These are phyloP conservation scores for Diplodus sargus DNA, from an alignment of 2,797 vertebrate genomes.

Conservation along the genomic window DNA sequence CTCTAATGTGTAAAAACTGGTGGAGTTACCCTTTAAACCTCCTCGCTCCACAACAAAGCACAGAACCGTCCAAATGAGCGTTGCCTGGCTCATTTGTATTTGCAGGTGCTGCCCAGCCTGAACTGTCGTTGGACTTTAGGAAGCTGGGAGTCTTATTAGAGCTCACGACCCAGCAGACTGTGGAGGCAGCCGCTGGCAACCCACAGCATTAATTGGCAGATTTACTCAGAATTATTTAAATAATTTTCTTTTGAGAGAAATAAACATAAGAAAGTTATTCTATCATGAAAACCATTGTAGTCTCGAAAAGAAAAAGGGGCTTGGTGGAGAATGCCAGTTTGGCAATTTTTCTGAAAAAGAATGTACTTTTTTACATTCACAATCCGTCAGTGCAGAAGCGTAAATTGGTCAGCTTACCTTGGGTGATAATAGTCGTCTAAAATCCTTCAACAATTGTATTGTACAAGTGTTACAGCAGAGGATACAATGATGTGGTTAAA, in stretches of 20 bases:
- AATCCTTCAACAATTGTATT: too few species aligned
- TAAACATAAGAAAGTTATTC: background rate
- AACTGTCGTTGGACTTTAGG: conserved; percentile 39
- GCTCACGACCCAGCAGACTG: conserved; percentile 50
- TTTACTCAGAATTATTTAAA: conserved; percentile 38
- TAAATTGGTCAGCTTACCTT: background rate
- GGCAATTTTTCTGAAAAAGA: background rate
- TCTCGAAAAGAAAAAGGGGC: background rate
- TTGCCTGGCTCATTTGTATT: conserved; percentile 44
- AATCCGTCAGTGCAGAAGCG: background rate
- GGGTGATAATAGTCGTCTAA: background rate
- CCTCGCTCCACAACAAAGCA: too few species aligned
- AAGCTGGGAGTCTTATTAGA: conserved; percentile 41
- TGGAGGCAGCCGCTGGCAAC: conserved; percentile 42
- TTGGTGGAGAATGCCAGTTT: background rate
- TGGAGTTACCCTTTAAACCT: too few species aligned
- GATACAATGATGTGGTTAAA: background rate
- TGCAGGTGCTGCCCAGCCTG: conserved; percentile 32
- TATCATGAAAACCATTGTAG: background rate
- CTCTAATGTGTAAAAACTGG: too few species aligned
- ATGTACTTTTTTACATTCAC: too few species aligned
- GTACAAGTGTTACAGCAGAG: background rate
- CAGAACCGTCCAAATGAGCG: background rate
- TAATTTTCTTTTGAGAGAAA: conserved; percentile 12
- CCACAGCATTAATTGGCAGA: conserved; percentile 37